phyloP scores from a whole-genome alignment of 2,888 invertebrate species.

The Buathra laborator region DNA sequence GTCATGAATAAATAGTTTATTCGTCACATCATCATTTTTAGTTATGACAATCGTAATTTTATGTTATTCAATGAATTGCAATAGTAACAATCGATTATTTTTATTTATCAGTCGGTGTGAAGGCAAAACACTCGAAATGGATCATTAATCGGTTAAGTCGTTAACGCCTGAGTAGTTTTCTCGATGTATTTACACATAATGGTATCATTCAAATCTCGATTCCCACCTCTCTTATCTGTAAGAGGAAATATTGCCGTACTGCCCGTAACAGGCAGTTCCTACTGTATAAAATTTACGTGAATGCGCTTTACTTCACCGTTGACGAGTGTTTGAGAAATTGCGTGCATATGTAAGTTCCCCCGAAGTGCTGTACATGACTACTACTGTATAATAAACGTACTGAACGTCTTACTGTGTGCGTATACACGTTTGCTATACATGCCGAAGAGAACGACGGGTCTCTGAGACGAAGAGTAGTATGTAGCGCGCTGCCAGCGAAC shows the following conservation, averaged over 20 bases:
- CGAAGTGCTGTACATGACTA: neutral
- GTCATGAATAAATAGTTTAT: no score
- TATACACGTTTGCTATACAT: conserved; percentile 14
- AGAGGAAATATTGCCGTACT: neutral
- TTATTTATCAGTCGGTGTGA: no score
- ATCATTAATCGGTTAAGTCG: neutral
- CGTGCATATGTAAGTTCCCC: conserved; percentile 3
- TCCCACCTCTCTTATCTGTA: conserved; percentile 9
- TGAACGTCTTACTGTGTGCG: conserved; percentile 1
- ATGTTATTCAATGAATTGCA: no score
- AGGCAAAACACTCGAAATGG: no score
- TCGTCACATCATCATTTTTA: no score
- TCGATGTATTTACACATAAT: neutral
- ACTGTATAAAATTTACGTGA: conserved; percentile 12
- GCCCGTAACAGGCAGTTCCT: neutral
- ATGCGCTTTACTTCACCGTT: conserved; percentile 21
- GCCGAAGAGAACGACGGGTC: conserved; percentile 38
- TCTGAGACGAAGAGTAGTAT: conserved; percentile 46
- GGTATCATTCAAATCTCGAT: conserved; percentile 2
- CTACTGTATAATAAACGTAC: conserved; percentile 12
- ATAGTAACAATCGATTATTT: no score
- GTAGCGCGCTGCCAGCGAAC: conserved; percentile 46
- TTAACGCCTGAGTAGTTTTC: neutral
- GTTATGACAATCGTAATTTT: no score
- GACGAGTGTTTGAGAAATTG: conserved; percentile 14